phyloP scores from a whole-genome alignment of 2,888 invertebrate genomes.

The Drosophila vallismaia region DNA sequence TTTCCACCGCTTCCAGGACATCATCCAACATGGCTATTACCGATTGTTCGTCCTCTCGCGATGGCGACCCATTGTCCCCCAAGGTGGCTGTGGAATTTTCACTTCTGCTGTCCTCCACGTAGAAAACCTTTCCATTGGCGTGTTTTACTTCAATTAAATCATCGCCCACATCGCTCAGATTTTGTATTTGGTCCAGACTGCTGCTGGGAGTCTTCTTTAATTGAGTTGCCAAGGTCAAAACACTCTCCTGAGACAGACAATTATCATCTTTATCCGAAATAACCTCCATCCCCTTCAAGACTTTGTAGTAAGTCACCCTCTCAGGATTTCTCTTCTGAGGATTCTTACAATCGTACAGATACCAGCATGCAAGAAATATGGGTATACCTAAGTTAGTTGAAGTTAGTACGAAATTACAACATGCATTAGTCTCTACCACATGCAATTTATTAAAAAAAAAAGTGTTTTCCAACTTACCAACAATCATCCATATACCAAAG shows the following conservation, averaged over 20 bases:
- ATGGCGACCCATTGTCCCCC: conserved; percentile 31
- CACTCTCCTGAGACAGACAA: conserved; percentile 50
- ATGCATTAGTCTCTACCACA: conserved; percentile 64
- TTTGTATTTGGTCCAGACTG: conserved; percentile 79
- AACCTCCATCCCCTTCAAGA: conserved; percentile 46
- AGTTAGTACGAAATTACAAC: conserved; percentile 51
- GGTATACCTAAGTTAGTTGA: conserved; percentile 72
- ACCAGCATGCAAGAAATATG: conserved; percentile 80
- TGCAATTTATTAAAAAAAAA: conserved; percentile 22
- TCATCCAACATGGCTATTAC: conserved; percentile 82
- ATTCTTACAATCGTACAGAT: conserved; percentile 75
- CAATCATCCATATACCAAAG: conserved; percentile 91
- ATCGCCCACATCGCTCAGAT: conserved; percentile 73
- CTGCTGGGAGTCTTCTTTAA: conserved; percentile 57
- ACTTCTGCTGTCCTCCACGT: conserved; percentile 73
- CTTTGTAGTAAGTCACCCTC: conserved; percentile 63
- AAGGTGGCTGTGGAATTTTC: conserved; percentile 46
- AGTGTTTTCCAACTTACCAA: conserved; percentile 86
- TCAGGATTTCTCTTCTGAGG: conserved; percentile 67
- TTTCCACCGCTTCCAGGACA: conserved; percentile 79
- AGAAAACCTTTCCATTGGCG: conserved; percentile 80
- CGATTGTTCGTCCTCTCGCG: conserved; percentile 74
- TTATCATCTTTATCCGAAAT: conserved; percentile 15
- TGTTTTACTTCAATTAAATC: conserved; percentile 76
- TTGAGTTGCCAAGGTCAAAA: conserved; percentile 46